These are phyloP conservation scores for Raja brachyura DNA, from an alignment of 2,113 vertebrate species.

Conservation along the genomic window DNA sequence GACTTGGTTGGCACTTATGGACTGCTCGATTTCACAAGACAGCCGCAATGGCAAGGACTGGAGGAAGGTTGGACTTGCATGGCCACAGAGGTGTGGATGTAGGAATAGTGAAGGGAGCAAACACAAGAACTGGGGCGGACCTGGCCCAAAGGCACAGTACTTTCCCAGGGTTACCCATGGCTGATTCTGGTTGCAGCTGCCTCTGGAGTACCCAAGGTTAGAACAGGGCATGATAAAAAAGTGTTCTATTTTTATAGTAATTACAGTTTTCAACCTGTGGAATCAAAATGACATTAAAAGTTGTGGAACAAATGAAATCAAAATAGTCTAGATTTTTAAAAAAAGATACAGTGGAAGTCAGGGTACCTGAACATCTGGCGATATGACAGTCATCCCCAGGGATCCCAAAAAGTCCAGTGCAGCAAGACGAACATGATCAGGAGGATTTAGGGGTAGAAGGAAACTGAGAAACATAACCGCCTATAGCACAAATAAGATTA, in stretches of 20 bases:
- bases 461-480: slow-evolving; percentile 62
- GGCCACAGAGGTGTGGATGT: no score
- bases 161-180: not conserved
- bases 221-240: not conserved
- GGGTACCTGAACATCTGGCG: slow-evolving; percentile 70
- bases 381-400: slow-evolving; percentile 70
- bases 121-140: no score
- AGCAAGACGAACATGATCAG: slow-evolving; percentile 64
- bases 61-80: no score
- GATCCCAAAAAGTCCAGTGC: slow-evolving; percentile 70
- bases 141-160: no score
- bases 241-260: not conserved
- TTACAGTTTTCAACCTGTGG: not conserved
- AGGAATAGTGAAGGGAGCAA: no score
- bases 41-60: no score
- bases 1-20: no score
- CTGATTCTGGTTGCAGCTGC: not conserved
- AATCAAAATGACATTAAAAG: not conserved
- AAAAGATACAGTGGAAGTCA: not conserved
- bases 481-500: slow-evolving; percentile 50
- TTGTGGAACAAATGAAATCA: not conserved
- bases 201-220: not conserved
- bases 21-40: no score
- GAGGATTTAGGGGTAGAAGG: slow-evolving; percentile 59
- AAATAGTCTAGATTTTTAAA: not conserved